Conservation (phyloP, 2,113 vertebrate species). For the Triplophysa rosa region DNA sequence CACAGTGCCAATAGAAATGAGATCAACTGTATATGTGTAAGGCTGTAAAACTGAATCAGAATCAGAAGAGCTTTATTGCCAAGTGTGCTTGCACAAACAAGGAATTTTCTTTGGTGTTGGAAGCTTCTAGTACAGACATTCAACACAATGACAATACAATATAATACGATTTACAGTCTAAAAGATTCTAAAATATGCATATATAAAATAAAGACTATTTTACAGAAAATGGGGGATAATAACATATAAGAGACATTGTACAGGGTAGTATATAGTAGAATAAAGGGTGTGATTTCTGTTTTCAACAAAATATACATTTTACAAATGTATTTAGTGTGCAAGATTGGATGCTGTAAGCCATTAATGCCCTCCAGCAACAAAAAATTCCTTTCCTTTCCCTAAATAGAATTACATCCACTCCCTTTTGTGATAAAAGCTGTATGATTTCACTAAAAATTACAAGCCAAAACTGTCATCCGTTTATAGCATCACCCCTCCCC, state of each 20-base stretch:
- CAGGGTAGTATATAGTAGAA: too few species aligned
- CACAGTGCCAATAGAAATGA: not conserved
- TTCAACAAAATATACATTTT: not conserved
- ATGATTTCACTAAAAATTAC: constrained; percentile 25
- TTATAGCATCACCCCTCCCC: constrained; percentile 12
- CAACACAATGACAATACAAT: too few species aligned
- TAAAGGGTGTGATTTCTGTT: not conserved
- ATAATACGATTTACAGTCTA: too few species aligned
- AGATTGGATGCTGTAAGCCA: constrained; percentile 11
- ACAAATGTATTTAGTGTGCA: not conserved
- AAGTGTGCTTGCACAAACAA: too few species aligned
- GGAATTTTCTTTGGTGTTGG: too few species aligned
- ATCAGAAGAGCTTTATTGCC: too few species aligned
- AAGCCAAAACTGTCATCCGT: constrained; percentile 11
- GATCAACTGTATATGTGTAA: not conserved
- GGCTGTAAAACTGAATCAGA: not conserved
- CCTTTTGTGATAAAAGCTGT: constrained; percentile 28
- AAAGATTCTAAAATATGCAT: too few species aligned
- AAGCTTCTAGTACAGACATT: too few species aligned
- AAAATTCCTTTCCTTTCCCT: constrained; percentile 8
- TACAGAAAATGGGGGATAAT: too few species aligned
- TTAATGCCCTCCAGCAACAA: not conserved
- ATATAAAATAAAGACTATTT: too few species aligned
- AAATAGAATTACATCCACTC: constrained; percentile 13
- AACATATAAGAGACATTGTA: too few species aligned